These are phyloP conservation scores for Acomys russatus DNA, from an alignment of 2,797 vertebrate species.

Conservation along the genomic window DNA sequence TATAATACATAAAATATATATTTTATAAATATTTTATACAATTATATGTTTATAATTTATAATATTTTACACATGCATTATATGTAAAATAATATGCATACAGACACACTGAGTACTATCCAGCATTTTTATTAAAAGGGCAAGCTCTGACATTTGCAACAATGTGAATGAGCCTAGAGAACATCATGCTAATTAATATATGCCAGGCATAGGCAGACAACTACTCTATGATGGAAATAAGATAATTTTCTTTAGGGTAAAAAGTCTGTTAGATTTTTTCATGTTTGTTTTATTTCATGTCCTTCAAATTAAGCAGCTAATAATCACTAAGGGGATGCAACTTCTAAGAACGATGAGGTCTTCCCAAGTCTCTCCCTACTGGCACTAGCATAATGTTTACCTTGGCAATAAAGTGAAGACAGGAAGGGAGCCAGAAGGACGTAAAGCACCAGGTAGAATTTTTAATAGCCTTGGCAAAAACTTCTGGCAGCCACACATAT, in stretches of 20 bases:
- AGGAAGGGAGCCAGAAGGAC: constrained; percentile 63
- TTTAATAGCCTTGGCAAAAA: constrained; percentile 73
- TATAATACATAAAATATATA: background rate
- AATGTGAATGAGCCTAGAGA: background rate
- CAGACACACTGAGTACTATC: background rate
- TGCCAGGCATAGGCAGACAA: background rate
- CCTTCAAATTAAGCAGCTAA: constrained; percentile 54
- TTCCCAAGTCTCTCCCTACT: constrained; percentile 59
- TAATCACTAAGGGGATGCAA: background rate
- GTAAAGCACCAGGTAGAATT: constrained; percentile 72
- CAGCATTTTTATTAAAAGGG: background rate
- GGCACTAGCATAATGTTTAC: constrained; percentile 66
- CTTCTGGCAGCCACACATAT: constrained; percentile 52
- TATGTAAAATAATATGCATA: background rate
- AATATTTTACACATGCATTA: no score
- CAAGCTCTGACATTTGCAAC: background rate
- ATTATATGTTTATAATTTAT: background rate
- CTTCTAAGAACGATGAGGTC: constrained; percentile 40
- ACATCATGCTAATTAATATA: background rate
- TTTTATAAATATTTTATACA: background rate
- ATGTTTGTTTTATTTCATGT: constrained; percentile 43
- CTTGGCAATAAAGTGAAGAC: constrained; percentile 58
- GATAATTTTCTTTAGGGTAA: background rate
- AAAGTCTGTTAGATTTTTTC: background rate
- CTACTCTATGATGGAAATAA: background rate